Percentiles rank a stretch among this genome's conserved stretches.
phyloP scores from a whole-genome alignment of 2,797 vertebrate genomes.

The Muraenolepis orangiensis region DNA sequence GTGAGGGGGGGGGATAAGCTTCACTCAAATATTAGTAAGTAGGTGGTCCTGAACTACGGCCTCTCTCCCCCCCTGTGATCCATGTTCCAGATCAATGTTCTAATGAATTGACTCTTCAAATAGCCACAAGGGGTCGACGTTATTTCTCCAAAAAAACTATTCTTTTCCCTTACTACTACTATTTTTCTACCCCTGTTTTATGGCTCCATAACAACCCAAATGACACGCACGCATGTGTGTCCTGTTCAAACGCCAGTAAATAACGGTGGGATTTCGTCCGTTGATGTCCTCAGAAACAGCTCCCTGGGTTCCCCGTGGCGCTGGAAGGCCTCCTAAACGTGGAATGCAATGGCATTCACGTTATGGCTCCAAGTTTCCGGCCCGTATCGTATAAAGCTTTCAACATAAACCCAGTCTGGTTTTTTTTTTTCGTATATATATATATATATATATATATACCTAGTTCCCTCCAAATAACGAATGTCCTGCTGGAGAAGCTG shows the following conservation, averaged over 20 bases:
- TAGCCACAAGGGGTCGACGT: constrained; percentile 16
- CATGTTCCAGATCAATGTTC: constrained; percentile 25
- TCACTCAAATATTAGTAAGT: constrained; percentile 27
- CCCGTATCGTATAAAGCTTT: constrained; percentile 27
- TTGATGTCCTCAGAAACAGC: constrained; percentile 39
- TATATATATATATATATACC: no score
- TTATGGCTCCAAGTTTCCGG: constrained; percentile 23
- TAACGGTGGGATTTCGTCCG: constrained; percentile 33
- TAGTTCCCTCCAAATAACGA: constrained; percentile 12
- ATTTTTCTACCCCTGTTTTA: constrained; percentile 22
- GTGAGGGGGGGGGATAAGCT: constrained; percentile 31
- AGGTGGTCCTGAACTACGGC: neutral
- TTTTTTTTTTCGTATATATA: no score
- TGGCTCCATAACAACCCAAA: constrained; percentile 34
- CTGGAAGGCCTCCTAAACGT: constrained; percentile 27
- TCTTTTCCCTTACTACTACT: no score
- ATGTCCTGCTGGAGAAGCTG: constrained; percentile 1
- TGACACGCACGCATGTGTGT: constrained; percentile 35
- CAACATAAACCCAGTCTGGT: constrained; percentile 24
- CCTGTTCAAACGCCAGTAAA: constrained; percentile 48
- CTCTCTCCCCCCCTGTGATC: constrained; percentile 22
- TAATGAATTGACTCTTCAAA: constrained; percentile 27
- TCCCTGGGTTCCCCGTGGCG: constrained; percentile 25
- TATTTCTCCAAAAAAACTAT: constrained; percentile 28
- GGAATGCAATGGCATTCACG: constrained; percentile 40